Conservation (phyloP, 2,888 invertebrate species). For the Aporophyla nigra region DNA sequence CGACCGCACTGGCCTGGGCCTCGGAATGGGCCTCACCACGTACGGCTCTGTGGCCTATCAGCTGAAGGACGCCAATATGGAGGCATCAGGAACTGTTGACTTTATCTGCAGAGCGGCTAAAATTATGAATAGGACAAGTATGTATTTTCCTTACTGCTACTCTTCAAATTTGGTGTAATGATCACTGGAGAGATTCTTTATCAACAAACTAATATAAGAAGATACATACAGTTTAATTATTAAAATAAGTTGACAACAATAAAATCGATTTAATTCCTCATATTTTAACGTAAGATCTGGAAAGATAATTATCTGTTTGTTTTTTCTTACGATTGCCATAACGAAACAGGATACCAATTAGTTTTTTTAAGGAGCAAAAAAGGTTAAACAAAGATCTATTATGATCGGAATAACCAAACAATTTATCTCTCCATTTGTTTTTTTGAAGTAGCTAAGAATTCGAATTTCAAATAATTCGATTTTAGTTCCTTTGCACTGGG, state of each 20-base stretch:
- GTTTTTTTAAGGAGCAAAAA: not conserved
- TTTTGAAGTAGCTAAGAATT: too few relatives aligned
- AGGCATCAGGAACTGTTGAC: conserved; percentile 94
- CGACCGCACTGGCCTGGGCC: conserved; percentile 86
- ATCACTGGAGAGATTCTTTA: not conserved
- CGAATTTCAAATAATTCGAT: not conserved
- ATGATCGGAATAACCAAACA: not conserved
- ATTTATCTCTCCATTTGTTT: not conserved
- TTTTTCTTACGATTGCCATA: not conserved
- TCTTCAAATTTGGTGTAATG: not conserved
- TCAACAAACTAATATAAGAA: not conserved
- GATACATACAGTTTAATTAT: not conserved
- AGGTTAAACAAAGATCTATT: not conserved
- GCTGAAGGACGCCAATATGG: conserved; percentile 94
- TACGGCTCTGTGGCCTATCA: conserved; percentile 95
- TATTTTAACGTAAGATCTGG: not conserved
- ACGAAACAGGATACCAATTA: not conserved
- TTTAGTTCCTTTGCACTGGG: not conserved
- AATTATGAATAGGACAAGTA: conserved; percentile 94
- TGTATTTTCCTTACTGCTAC: conserved; percentile 68
- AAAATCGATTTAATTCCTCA: not conserved
- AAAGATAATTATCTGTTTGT: not conserved
- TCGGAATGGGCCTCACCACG: conserved; percentile 91
- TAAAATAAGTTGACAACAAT: not conserved
- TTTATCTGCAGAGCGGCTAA: conserved; percentile 93